phyloP scores from a whole-genome alignment of 2,888 invertebrate species.

The Lumbricus terrestris region DNA sequence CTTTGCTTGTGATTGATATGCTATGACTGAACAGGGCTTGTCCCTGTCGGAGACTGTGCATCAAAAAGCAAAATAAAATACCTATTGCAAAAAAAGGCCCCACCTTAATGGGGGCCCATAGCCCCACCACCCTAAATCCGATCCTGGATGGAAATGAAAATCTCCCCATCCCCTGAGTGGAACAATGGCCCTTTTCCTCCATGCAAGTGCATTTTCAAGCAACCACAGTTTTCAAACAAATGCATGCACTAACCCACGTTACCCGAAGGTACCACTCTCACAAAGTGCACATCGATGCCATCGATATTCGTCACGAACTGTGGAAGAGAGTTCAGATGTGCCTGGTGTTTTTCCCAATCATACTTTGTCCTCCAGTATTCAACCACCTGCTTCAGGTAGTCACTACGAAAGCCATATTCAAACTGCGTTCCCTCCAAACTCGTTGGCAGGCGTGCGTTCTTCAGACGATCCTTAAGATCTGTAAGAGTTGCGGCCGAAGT shows the following conservation, averaged over 20 bases:
- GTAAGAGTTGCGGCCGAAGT: constrained; percentile 21
- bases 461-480: constrained; percentile 28
- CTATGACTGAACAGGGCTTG: no score
- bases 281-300: constrained; percentile 75
- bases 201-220: no score
- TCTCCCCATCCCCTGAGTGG: no score
- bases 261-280: constrained; percentile 64
- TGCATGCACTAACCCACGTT: not conserved
- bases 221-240: not conserved
- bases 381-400: constrained; percentile 28
- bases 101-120: no score
- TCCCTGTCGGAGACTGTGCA: no score
- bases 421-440: constrained; percentile 30
- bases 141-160: no score
- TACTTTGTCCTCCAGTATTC: constrained; percentile 75
- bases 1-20: no score
- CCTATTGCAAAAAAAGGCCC: no score
- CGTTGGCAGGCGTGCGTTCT: constrained; percentile 23
- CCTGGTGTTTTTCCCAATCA: constrained; percentile 71
- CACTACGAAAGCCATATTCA: constrained; percentile 31
- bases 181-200: no score
- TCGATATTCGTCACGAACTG: constrained; percentile 77
- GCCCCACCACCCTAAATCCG: no score
- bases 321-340: constrained; percentile 70
- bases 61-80: no score